These are phyloP conservation scores for Euwallacea fornicatus DNA, from an alignment of 1,140 invertebrate genomes.

Conservation along the genomic window DNA sequence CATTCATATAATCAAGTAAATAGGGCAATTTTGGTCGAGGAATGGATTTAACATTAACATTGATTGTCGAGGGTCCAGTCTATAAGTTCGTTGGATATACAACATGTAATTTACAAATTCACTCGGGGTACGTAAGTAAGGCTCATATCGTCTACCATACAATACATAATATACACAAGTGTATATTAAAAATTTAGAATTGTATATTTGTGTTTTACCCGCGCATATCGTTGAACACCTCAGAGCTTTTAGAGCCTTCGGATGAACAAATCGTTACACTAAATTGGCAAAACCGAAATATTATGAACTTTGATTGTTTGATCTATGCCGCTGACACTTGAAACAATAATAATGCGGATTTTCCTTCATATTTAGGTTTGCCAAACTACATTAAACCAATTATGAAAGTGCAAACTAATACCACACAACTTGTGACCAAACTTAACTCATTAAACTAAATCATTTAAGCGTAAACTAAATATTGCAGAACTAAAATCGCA, in stretches of 20 bases:
- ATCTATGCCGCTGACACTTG: too few species aligned
- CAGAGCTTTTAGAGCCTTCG: too few species aligned
- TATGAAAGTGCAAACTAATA: slow-evolving; percentile 9
- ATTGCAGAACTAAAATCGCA: not conserved
- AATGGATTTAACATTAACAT: not conserved
- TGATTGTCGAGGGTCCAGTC: slow-evolving; percentile 30
- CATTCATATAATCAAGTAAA: not conserved
- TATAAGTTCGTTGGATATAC: slow-evolving; percentile 28
- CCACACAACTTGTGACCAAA: not conserved
- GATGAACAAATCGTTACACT: too few species aligned
- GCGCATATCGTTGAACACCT: too few species aligned
- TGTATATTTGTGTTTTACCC: too few species aligned
- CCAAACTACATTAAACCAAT: not conserved
- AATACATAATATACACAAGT: not conserved
- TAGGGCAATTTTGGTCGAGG: not conserved
- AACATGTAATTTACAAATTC: not conserved
- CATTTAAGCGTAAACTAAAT: not conserved
- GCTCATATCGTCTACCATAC: too few species aligned
- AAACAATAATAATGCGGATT: too few species aligned
- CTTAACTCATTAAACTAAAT: not conserved
- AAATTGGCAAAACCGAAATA: too few species aligned
- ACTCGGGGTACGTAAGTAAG: too few species aligned
- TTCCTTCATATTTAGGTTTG: not conserved
- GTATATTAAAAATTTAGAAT: too few species aligned
- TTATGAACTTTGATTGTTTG: too few species aligned